Evolutionary conservation across 1,140 invertebrate species (phyloP), one percentile per base, ranked within the genome.

Genomic region (Drosophila rhopaloa): DNA sequence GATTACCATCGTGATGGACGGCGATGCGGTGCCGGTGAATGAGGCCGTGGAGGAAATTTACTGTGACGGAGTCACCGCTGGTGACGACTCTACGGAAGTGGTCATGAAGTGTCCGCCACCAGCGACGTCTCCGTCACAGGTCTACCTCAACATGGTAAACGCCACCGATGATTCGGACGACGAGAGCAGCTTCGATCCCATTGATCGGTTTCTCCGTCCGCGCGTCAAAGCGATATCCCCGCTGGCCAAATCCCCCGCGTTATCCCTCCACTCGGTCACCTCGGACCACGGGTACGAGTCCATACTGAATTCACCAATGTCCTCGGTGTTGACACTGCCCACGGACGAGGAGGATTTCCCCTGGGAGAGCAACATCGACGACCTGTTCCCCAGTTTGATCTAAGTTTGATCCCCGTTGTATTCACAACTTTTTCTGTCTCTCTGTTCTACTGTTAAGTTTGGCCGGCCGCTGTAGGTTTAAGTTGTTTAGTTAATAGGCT

Each of bases 1-100:
- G 53, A 94, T 96, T 27, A 96, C 95, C 0, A 95, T 96, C 1
- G 94, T 96, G 54, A 94, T 96, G 75, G 93, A 94, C 4, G 94
- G 94, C 41, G 94, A 95, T 75, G 94, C 95, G 27, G 93, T 94
- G 59, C 92, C 92, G 2, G 82, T 94, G 2, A 93, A 93, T 24
- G 94, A 95, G 66, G 93, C 93, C 47, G 90, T 93, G 6, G 86
- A 93, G 51, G 91, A 92, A 47, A 88, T 92, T 37, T 90, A 83
- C 55, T 84, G 90, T 53, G 90, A 92, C 44, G 82, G 89, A 51
- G 84, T 79, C 55, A 76, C 32, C 76, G 63, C 86, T 66, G 70
- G 74, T 46, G 67, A 78, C 29, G 55, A 65, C 38, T 48, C 74
- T 0, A 78, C 79, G 9, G 88, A 88, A 79, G 61, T 80, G 76